Evolutionary conservation across 2,797 vertebrate genomes (phyloP).

Genomic region (Myotis daubentonii): DNA sequence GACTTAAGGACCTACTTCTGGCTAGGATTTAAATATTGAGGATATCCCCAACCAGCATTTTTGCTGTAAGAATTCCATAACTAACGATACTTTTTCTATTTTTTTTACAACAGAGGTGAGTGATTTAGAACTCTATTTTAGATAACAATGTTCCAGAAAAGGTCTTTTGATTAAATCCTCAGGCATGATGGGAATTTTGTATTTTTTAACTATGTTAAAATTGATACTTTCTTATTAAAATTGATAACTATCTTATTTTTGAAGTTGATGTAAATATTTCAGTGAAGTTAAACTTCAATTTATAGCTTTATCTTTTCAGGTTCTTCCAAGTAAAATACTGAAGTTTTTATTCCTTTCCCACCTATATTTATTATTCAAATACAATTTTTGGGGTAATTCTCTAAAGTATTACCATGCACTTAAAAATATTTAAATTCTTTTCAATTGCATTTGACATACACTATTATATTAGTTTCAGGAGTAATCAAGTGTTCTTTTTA

Average conservation of each 20-base stretch:
- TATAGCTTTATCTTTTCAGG: conserved; percentile 45
- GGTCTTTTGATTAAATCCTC: not conserved
- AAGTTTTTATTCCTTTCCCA: not conserved
- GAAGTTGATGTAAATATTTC: conserved; percentile 26
- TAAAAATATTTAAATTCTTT: not conserved
- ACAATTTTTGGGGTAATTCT: not conserved
- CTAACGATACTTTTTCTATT: not conserved
- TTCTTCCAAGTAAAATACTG: conserved; percentile 31
- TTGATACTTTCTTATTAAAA: not conserved
- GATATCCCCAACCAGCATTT: not conserved
- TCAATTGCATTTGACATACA: not conserved
- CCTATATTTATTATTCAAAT: not conserved
- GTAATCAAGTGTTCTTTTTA: not conserved
- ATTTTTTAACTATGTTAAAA: conserved; percentile 12
- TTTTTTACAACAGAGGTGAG: not conserved
- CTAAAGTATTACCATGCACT: not conserved
- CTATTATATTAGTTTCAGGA: not conserved
- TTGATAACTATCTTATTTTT: conserved; percentile 25
- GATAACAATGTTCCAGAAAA: conserved; percentile 17
- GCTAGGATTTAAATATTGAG: not conserved
- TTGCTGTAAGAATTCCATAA: not conserved
- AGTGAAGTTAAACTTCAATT: conserved; percentile 30
- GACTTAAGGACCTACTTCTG: not conserved
- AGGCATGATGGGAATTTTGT: not conserved
- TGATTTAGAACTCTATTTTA: conserved; percentile 14